Percentiles rank a stretch among this genome's conserved stretches.
Conservation (phyloP, 1,140 invertebrate species). For the Calephelis virginiensis region DNA sequence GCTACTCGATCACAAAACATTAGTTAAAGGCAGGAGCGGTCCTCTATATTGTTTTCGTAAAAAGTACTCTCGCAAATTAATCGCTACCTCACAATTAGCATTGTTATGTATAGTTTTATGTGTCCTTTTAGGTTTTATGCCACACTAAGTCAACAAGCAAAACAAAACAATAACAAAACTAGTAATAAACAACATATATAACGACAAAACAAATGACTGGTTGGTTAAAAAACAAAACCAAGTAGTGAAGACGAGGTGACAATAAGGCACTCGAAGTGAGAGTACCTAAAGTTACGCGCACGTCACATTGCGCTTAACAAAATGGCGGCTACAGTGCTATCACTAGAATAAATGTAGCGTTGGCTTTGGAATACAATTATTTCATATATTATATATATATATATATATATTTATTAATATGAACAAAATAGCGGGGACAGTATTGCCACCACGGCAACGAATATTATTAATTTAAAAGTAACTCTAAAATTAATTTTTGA, state of each 20-base stretch:
- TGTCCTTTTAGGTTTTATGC: neutral
- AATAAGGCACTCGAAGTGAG: neutral
- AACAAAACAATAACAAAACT: neutral
- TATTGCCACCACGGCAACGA: neutral
- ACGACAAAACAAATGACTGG: neutral
- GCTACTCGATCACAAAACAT: too few relatives aligned
- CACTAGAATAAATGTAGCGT: neutral
- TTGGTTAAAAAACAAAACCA: neutral
- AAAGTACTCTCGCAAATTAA: neutral
- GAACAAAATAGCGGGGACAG: neutral
- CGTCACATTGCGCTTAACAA: neutral
- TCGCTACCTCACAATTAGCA: too few relatives aligned
- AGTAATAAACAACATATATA: neutral
- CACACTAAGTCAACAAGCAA: too few relatives aligned
- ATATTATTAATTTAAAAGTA: conserved; percentile 3
- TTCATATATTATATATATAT: too few relatives aligned
- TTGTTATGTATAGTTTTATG: too few relatives aligned
- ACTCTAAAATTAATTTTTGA: neutral
- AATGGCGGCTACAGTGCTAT: neutral
- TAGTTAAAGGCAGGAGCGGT: too few relatives aligned
- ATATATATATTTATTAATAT: too few relatives aligned
- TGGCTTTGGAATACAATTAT: neutral
- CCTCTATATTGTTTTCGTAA: neutral
- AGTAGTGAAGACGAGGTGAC: neutral
- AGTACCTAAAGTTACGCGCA: neutral